Evolutionary conservation across 2,113 vertebrate species (phyloP).

Genomic region (Eurypyga helias): DNA sequence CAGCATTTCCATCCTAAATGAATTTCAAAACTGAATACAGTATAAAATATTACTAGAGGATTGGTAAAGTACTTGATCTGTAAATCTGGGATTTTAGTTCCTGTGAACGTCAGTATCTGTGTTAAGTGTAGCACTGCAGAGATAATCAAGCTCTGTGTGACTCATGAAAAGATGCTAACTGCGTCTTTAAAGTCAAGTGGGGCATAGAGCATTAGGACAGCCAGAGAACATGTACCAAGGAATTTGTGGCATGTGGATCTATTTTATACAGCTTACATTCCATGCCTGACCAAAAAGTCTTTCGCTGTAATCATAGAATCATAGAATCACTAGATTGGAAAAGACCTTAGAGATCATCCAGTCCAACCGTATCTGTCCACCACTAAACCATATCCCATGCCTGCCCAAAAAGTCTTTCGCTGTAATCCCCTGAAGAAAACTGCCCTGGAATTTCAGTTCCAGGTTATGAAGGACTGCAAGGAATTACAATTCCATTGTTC

Average conservation of each 20-base stretch:
- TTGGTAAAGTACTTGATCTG: not conserved
- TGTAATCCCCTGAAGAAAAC: not conserved
- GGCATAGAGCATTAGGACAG: not conserved
- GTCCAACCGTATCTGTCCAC: no score
- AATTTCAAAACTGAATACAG: not conserved
- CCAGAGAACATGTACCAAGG: not conserved
- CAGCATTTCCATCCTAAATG: not conserved
- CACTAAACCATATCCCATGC: not conserved
- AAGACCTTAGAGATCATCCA: no score
- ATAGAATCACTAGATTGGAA: no score
- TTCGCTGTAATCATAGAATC: not conserved
- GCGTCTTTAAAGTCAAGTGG: not conserved
- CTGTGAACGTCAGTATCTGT: not conserved
- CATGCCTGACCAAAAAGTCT: not conserved
- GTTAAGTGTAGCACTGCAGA: not conserved
- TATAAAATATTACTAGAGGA: not conserved
- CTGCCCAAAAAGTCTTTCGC: not conserved
- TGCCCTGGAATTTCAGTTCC: not conserved
- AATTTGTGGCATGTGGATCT: not conserved
- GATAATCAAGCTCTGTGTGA: not conserved
- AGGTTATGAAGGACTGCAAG: not conserved
- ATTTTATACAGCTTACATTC: constrained; percentile 9
- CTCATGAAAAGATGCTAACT: not conserved
- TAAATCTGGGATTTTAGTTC: not conserved
- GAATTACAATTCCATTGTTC: not conserved